A percentile compares a stretch with the other conserved stretches of the same genome.
phyloP scores from a whole-genome alignment of 2,888 invertebrate species.

The Hyposoter dolosus region DNA sequence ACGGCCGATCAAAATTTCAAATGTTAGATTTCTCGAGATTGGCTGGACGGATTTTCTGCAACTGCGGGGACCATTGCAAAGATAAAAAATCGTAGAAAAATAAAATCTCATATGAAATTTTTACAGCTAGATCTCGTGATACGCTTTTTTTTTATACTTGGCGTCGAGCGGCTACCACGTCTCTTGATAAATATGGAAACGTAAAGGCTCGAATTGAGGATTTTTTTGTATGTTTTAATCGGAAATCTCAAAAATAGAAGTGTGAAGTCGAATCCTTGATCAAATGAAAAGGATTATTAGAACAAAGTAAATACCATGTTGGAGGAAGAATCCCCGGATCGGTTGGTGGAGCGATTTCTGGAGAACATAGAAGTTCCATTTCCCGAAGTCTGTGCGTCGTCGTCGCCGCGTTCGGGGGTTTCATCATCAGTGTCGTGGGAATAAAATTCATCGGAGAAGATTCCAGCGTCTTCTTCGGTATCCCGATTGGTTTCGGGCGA shows the following conservation, averaged over 20 bases:
- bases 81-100: background rate
- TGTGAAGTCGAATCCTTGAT: background rate
- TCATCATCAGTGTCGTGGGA: conserved; percentile 93
- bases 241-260: too few species aligned
- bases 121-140: too few species aligned
- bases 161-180: too few species aligned
- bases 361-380: conserved; percentile 23
- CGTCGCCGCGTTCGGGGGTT: conserved; percentile 81
- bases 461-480: conserved; percentile 86
- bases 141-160: too few species aligned
- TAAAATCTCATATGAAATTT: background rate
- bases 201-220: too few species aligned
- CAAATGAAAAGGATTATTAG: background rate
- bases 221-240: too few species aligned
- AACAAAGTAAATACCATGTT: conserved; percentile 9
- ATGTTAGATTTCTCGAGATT: too few species aligned
- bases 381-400: conserved; percentile 9
- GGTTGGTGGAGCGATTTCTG: background rate
- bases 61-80: too few species aligned
- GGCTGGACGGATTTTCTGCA: too few species aligned
- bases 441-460: conserved; percentile 90
- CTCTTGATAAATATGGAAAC: too few species aligned
- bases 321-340: conserved; percentile 13
- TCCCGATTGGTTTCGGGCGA: conserved; percentile 81
- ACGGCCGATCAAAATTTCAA: too few species aligned